Evolutionary conservation across 2,888 invertebrate genomes (phyloP), one percentile per base, ranked within the genome.

Genomic region (Dioctria rufipes): DNA sequence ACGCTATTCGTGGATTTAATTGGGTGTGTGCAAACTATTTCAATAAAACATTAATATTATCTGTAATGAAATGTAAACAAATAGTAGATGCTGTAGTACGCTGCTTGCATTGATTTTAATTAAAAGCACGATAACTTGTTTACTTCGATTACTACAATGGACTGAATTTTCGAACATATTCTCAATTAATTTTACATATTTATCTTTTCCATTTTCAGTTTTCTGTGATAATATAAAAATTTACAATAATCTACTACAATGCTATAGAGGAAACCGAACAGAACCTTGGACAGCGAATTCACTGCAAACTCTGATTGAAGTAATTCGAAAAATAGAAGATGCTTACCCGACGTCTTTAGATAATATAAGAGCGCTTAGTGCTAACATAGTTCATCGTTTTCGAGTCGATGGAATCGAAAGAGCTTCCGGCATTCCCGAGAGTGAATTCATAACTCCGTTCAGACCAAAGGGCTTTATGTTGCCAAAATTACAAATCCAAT

Each of bases 371-470:
- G 86, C 90, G 81, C 87, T 93, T 66, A 90, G 91, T 80, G 89
- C 91, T 11, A 90, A 91, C 5, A 86, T 93, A 83, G 86, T 93
- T 3, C 91, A 92, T 86, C 54, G 58, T 4, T 87, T 92, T 54
- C 90, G 92, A 37, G 89, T 92, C 69, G 93, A 93, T 87, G 93
- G 93, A 11, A 90, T 93, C 78, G 90, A 92, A 85, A 89, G 90
- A 84, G 89, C 91, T 1, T 87, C 89, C 11, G 86, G 89, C 0
- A 85, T 89, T 8, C 63, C 78, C 25, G 90, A 91, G 87, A 89
- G 90, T 0, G 90, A 90, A 80, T 89, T 89, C 82, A 86, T 91
- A 3, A 88, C 92, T 11, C 93, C 93, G 2, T 93, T 90, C 86
- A 86, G 91, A 84, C 91, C 92, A 3, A 90, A 91, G 4, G 91